Base-by-base conservation (phyloP, 2,888 invertebrate genomes). In the Eupithecia centaureata region DNA sequence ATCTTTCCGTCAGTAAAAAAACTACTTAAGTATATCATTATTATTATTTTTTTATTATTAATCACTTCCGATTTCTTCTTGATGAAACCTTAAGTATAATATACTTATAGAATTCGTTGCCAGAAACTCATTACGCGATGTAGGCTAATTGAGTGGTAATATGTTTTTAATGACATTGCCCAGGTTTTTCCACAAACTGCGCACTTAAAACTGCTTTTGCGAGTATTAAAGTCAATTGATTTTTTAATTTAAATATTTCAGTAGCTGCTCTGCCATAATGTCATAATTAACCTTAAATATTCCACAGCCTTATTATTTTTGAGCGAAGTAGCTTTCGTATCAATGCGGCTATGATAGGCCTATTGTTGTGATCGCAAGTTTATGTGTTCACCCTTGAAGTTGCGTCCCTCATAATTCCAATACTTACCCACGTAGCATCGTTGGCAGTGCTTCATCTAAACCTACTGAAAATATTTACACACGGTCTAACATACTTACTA, bases 91-190 rank as follows among this genome's bases (percentile, higher is more conserved):
- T 30, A 30, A 30, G 30, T 18, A 30, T n/a, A 8, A n/a, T 27
- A 18, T n/a, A n/a, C 30, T n/a, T 54, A 56, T 32, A 67, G 65
- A 63, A 70, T 67, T 47, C 22, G 67, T 58, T 60, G 28, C 57
- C 68, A 65, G 61, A 70, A 71, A 71, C 68, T 33, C 27, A 70
- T 70, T 68, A 65, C 57, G 54, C 61, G 28, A 71, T 71, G 69
- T 76, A 58, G 73, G 75, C 64, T 74, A 76, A 76, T 74, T 71
- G 70, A 57, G 61, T 68, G 63, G 67, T 75, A 75, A 76, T 76
- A 67, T 22, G 70, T 70, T 72, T 75, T 74, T 75, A 76, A 76
- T 73, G 73, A 67, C 72, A 47, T 54, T 38, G 59, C 12, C 68
- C 51, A 65, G 66, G 63, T 71, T 65, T 70, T 74, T 59, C 32